phyloP scores from a whole-genome alignment of 2,888 invertebrate genomes.

The Chirona hameri region DNA sequence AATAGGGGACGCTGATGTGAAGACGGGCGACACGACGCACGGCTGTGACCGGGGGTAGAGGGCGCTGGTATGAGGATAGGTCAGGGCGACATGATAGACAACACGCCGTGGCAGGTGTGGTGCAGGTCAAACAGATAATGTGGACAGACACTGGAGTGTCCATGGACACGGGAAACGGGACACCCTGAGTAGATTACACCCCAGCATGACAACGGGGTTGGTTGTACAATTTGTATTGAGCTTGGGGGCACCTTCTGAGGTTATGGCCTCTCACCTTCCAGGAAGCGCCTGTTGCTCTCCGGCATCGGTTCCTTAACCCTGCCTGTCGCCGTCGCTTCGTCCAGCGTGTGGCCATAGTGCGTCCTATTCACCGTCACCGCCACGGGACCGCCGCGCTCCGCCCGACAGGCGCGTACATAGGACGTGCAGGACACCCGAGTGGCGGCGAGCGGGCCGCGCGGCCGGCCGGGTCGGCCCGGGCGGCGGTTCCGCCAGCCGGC shows the following conservation, averaged over 20 bases:
- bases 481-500: not conserved
- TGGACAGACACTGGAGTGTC: too few relatives aligned
- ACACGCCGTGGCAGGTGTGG: too few relatives aligned
- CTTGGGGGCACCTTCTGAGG: too few relatives aligned
- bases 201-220: too few relatives aligned
- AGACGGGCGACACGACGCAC: not conserved
- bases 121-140: too few relatives aligned
- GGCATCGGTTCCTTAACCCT: not conserved
- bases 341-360: slow-evolving; percentile 3
- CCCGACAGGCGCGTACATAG: not conserved
- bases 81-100: too few relatives aligned
- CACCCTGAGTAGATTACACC: too few relatives aligned
- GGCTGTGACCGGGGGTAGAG: not conserved
- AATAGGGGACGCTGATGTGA: too few relatives aligned
- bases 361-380: not conserved
- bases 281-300: not conserved
- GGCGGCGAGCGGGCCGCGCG: not conserved
- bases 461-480: not conserved
- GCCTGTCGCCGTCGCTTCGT: not conserved
- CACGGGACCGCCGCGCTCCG: not conserved
- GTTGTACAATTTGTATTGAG: too few relatives aligned
- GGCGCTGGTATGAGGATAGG: not conserved
- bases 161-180: too few relatives aligned
- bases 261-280: not conserved
- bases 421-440: not conserved